phyloP scores from a whole-genome alignment of 2,113 vertebrate species.

The Myanophis thanlyinensis region DNA sequence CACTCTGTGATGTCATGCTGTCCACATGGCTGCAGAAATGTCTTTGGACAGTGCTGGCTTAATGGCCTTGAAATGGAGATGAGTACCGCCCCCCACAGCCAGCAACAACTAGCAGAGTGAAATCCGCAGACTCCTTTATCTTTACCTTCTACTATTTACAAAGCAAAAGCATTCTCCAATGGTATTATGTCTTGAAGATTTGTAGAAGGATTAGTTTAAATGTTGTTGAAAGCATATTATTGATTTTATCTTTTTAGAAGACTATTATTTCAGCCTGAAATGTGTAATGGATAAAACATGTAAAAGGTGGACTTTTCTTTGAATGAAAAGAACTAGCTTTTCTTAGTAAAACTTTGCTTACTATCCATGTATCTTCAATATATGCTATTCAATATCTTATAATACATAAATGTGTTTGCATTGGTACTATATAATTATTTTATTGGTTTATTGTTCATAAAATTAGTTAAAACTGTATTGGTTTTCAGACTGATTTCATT shows the following conservation, averaged over 20 bases:
- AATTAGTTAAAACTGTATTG: neutral
- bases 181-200: neutral
- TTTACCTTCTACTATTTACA: neutral
- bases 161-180: neutral
- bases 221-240: neutral
- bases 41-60: neutral
- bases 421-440: neutral
- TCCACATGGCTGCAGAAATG: neutral
- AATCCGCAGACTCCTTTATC: neutral
- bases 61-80: neutral
- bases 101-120: neutral
- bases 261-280: neutral
- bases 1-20: neutral
- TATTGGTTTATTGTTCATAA: neutral
- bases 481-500: neutral
- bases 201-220: neutral
- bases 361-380: neutral
- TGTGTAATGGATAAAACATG: neutral
- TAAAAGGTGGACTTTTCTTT: neutral
- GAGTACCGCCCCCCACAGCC: neutral
- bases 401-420: neutral
- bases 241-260: neutral
- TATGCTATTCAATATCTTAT: neutral
- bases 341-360: neutral
- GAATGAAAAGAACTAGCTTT: neutral